Base-by-base conservation (phyloP, 2,888 invertebrate species). In the Blomia tropicalis region DNA sequence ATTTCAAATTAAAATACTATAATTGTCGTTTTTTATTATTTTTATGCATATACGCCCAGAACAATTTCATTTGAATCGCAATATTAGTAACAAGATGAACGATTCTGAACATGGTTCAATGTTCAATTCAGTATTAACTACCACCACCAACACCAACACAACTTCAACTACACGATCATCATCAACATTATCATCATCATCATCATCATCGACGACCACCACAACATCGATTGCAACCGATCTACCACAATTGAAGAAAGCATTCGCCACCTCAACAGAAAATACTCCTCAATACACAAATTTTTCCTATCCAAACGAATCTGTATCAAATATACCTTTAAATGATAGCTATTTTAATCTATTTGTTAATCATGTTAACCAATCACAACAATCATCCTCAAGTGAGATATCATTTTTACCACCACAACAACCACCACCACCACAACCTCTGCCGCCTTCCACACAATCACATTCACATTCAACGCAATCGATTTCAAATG, bases 231-330 rank as follows among this genome's bases (percentile, higher is more conserved):
- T 47, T 47, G 51, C 11, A 7, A 11, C 51, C 7, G 51, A 47
- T 19, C n/a, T 47, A n/a, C 51, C 51, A 27, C 51, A 47, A 27
- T 27, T 47, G 51, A 47, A 47, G 51, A 47, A 47, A 27, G 51
- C 51, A 27, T 22, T 27, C 51, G n/a, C n/a, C n/a, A n/a, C n/a
- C n/a, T n/a, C n/a, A n/a, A n/a, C n/a, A n/a, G n/a, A n/a, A n/a
- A n/a, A n/a, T n/a, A 36, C 7, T 17, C 36, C 7, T 36, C 36
- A 36, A 17, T 36, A 36, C 36, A 17, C 7, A 7, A 36, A 36
- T 17, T 17, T 36, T 7, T 11, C 7, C 17, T 36, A 36, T 17
- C 36, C 36, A 36, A 11, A 7, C 7, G 36, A 36, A 11, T 36
- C 36, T 36, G 36, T 17, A 36, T 17, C 36, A 11, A 36, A 17